These are phyloP conservation scores for Thalassophryne amazonica DNA, from an alignment of 2,797 vertebrate species.

Conservation along the genomic window DNA sequence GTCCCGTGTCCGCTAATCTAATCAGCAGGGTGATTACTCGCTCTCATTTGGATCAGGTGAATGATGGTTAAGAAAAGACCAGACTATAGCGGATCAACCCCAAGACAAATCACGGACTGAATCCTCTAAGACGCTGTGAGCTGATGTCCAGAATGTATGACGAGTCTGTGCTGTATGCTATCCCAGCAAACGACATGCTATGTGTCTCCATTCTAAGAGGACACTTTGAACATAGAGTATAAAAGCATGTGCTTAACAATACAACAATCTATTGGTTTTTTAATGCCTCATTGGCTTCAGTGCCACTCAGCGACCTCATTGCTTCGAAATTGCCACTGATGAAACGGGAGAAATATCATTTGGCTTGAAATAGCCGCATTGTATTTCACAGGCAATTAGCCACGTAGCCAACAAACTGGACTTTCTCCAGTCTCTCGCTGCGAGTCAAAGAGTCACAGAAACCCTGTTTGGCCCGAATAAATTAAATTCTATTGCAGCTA, in stretches of 20 bases:
- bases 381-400: conserved; percentile 73
- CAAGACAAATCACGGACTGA: conserved; percentile 17
- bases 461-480: conserved; percentile 62
- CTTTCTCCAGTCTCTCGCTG: conserved; percentile 41
- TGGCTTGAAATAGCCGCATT: conserved; percentile 45
- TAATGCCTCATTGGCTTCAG: conserved; percentile 45
- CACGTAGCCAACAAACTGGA: conserved; percentile 55
- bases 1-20: conserved; percentile 52
- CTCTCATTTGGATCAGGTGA: conserved; percentile 36
- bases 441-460: conserved; percentile 57
- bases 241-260: conserved; percentile 41
- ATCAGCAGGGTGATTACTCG: conserved; percentile 59
- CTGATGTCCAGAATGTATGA: neutral
- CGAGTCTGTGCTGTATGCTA: neutral
- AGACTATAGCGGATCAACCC: neutral
- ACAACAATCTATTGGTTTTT: conserved; percentile 45
- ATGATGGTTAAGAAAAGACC: conserved; percentile 46
- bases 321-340: conserved; percentile 51
- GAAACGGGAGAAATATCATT: conserved; percentile 57
- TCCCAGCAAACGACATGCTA: conserved; percentile 6
- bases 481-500: conserved; percentile 71
- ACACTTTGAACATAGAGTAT: conserved; percentile 6
- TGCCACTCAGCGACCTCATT: conserved; percentile 21
- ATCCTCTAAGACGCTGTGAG: conserved; percentile 8
- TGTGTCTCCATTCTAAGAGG: conserved; percentile 27